Conservation (phyloP, 2,888 invertebrate genomes). For the Chalcis sispes region DNA sequence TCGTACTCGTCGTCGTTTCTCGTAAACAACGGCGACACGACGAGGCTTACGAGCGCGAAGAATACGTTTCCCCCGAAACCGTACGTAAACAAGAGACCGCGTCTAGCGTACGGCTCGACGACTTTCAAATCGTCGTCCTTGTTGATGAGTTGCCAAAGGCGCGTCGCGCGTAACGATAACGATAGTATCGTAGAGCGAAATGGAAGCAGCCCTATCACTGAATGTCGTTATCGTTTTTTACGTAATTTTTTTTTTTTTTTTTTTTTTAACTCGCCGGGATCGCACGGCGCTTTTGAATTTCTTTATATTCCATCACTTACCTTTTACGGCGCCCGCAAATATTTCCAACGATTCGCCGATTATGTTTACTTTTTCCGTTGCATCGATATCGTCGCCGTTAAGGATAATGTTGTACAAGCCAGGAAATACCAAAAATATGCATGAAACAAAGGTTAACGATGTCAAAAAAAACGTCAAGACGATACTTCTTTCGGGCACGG, state of each 20-base stretch:
- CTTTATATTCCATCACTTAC: background rate
- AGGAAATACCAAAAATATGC: background rate
- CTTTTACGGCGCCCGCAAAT: background rate
- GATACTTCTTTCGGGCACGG: background rate
- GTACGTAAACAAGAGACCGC: conserved; percentile 53
- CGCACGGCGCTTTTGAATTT: background rate
- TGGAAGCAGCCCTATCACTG: background rate
- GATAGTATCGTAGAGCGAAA: background rate
- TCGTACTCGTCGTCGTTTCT: conserved; percentile 27
- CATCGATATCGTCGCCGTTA: background rate
- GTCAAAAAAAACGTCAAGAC: background rate
- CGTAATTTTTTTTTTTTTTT: no score
- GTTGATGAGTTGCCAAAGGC: background rate
- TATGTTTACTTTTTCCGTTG: conserved; percentile 6
- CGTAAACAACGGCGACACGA: conserved; percentile 43
- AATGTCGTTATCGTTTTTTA: no score
- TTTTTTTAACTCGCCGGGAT: no score
- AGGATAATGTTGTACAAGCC: background rate
- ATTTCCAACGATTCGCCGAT: background rate
- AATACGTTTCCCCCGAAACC: conserved; percentile 58
- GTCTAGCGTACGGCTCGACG: background rate
- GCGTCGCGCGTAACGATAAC: background rate
- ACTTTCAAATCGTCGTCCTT: background rate
- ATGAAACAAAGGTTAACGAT: background rate
- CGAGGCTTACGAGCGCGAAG: conserved; percentile 53